Conservation (phyloP, 2,113 vertebrate species). For the Dendrocopos noguchii region DNA sequence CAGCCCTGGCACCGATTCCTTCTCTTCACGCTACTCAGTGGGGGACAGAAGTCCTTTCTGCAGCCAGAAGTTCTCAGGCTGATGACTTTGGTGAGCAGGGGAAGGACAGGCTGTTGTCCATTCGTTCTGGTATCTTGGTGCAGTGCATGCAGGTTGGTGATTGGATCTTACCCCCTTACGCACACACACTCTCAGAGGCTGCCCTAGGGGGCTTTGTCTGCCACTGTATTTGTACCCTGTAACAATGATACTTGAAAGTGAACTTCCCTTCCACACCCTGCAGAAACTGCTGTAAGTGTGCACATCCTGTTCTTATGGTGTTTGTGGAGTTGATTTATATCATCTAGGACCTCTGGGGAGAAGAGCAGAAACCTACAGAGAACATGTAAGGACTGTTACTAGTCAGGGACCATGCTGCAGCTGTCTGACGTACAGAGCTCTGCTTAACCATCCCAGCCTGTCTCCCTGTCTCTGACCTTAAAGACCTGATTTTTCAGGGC, state of each 20-base stretch:
- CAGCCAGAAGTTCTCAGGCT: constrained; percentile 86
- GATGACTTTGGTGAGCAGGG: constrained; percentile 84
- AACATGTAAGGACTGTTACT: not conserved
- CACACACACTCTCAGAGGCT: not conserved
- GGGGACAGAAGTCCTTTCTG: constrained; percentile 79
- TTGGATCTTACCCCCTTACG: not conserved
- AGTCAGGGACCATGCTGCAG: not conserved
- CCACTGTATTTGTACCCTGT: rapidly evolving
- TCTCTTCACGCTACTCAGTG: constrained; percentile 80
- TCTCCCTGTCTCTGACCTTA: rapidly evolving
- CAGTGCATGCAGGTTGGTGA: not conserved
- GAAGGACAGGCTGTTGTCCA: not conserved
- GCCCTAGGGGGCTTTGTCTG: not conserved
- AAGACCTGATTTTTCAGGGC: not conserved
- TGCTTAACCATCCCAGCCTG: not conserved
- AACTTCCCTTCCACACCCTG: constrained; percentile 17
- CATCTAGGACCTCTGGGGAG: not conserved
- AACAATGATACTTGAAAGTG: not conserved
- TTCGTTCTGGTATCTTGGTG: not conserved
- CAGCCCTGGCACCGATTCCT: constrained; percentile 92
- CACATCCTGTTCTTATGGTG: not conserved
- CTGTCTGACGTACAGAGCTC: not conserved
- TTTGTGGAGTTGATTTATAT: constrained; percentile 13
- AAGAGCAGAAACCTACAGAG: constrained; percentile 7
- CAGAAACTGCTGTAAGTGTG: not conserved